These are phyloP conservation scores for Pavo muticus DNA, from an alignment of 2,113 vertebrate genomes.

Conservation along the genomic window DNA sequence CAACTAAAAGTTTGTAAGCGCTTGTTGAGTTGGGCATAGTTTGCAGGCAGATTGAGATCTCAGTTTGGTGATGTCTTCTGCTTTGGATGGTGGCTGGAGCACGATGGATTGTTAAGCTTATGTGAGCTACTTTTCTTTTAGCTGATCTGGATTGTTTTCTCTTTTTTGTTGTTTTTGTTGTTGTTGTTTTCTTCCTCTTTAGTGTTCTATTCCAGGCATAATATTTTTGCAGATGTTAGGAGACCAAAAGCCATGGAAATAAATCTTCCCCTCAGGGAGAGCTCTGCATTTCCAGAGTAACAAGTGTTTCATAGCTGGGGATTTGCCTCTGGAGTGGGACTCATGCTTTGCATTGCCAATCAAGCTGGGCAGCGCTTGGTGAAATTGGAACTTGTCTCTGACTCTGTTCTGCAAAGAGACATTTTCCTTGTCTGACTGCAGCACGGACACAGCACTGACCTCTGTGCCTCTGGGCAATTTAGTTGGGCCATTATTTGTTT, in stretches of 20 bases:
- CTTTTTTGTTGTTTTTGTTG: neutral
- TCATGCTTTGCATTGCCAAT: neutral
- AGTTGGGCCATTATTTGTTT: neutral
- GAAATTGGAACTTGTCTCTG: neutral
- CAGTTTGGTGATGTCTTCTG: neutral
- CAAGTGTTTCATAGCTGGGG: neutral
- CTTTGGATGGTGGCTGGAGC: neutral
- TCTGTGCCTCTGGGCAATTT: neutral
- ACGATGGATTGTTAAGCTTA: neutral
- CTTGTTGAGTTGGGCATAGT: neutral
- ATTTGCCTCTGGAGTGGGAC: neutral
- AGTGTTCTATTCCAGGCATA: neutral
- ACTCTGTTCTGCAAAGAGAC: neutral
- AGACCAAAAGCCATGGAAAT: neutral
- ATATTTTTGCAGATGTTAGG: neutral
- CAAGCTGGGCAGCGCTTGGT: neutral
- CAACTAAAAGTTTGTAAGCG: neutral
- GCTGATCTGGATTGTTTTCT: neutral
- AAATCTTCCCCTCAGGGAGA: neutral
- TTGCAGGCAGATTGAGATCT: neutral
- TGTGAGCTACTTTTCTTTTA: neutral
- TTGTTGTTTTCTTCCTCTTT: neutral
- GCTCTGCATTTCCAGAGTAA: neutral
- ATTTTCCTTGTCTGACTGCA: neutral
- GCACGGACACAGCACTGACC: neutral